Evolutionary conservation across 2,888 invertebrate genomes (phyloP), one percentile per base, ranked within the genome.

Genomic region (Dasypogon diadema): DNA sequence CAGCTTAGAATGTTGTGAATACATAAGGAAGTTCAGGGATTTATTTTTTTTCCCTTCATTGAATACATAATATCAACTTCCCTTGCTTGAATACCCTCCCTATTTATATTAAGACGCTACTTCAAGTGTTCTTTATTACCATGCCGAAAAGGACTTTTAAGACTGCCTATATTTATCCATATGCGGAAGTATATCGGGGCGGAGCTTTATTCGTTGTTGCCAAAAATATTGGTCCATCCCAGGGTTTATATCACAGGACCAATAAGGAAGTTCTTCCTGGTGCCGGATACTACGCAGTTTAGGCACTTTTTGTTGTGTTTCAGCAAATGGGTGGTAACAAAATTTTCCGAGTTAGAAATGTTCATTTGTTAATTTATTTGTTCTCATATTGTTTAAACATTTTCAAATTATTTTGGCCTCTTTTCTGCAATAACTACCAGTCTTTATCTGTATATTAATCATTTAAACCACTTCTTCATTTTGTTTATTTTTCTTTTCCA

Each of bases 151-250:
- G 48, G 24, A 18, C 5, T 48, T 46, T 24, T n/a, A n/a, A 46
- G 16, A 46, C 24, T 14, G 65, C 48, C 65, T 65, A 65, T 46
- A 46, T 12, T 22, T 42, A 30, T 12, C 42, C 0, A 65, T 48
- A 24, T 65, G 14, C 65, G 65, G 46, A 46, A 26, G 65, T 37
- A 18, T n/a, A 65, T 48, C 12, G 34, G 65, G 65, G 65, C 65
- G 65, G 65, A 65, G 65, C 46, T 46, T 12, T 14, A 42, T 22
- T 4, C 24, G 26, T 46, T 6, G 42, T 42, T 65, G 42, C 46
- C 65, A 42, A 65, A 65, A 65, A 65, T 65, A 6, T 65, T 46
- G 48, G 65, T 65, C 65, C 65, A 65, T 24, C 65, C 65, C 65
- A 65, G 26, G 65, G 65, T 22, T 37, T 22, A 42, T 46, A 12